These are phyloP conservation scores for crab-eating macaque (Macaca fascicularis) DNA, from an alignment of 2,113 vertebrate genomes.

Conservation along the genomic window T2T-MFA8v1.1 NC_088391.1:19129501-19130000, in stretches of 20 bases:
- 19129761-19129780: neutral
- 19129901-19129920: neutral
- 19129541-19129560: neutral
- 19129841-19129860: neutral
- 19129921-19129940: neutral
- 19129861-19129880: neutral
- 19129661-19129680: neutral
- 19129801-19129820: neutral
- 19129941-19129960: neutral
- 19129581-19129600: neutral
- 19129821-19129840: neutral
- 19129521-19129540: neutral
- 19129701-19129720: neutral
- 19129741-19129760: neutral
- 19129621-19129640: neutral
- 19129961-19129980: neutral
- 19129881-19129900: neutral
- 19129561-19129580: neutral
- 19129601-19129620: neutral
- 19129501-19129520: neutral
- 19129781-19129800: neutral
- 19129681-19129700: neutral
- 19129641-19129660: neutral
- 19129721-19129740: neutral
- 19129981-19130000: neutral